A percentile compares a stretch with the other conserved stretches of the same genome.
phyloP scores from a whole-genome alignment of 2,888 invertebrate genomes.

The Tachina grossa region DNA sequence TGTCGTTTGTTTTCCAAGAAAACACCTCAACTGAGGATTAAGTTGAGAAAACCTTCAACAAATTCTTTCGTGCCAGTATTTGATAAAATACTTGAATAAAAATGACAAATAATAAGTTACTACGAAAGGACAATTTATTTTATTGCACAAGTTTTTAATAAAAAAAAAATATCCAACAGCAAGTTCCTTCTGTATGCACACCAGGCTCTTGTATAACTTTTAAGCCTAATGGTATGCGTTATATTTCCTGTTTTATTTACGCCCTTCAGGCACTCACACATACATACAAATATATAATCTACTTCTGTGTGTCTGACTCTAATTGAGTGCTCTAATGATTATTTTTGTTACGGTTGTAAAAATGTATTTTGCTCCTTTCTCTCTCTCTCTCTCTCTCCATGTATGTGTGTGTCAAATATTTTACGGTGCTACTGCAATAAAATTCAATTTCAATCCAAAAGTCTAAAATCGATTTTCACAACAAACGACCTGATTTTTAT shows the following conservation, averaged over 20 bases:
- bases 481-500: constrained; percentile 6
- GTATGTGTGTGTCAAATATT: background rate
- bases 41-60: background rate
- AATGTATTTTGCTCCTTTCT: background rate
- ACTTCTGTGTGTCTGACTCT: background rate
- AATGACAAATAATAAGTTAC: background rate
- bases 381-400: too few species aligned
- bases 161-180: background rate
- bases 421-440: background rate
- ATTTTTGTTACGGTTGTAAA: background rate
- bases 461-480: background rate
- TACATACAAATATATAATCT: background rate
- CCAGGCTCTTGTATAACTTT: background rate
- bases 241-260: background rate
- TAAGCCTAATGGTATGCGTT: background rate
- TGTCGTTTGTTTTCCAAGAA: too few species aligned
- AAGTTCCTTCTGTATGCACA: background rate
- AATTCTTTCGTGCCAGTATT: background rate
- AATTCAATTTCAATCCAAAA: background rate
- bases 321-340: background rate
- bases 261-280: background rate
- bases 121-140: background rate
- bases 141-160: background rate
- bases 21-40: background rate
- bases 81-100: background rate